Conservation (phyloP, 2,797 vertebrate genomes). For the Premnoplex brunnescens region DNA sequence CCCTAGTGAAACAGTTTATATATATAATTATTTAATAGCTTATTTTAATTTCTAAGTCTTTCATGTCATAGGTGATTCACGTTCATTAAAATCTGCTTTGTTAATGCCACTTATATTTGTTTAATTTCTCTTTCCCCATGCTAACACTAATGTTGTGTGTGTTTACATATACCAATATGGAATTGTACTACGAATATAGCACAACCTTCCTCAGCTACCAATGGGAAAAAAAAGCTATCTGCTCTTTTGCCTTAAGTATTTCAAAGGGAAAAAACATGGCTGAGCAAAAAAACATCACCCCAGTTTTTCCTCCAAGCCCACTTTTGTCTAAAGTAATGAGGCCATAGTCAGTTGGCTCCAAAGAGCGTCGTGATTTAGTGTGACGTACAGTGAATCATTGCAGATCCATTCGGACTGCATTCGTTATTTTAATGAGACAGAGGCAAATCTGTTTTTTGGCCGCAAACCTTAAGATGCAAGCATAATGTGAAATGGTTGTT, state of each 20-base stretch:
- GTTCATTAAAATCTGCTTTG: background rate
- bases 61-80: background rate
- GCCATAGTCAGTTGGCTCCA: conserved; percentile 81
- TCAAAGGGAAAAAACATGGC: background rate
- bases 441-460: conserved; percentile 69
- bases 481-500: conserved; percentile 73
- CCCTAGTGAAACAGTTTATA: background rate
- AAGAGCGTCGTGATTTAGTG: conserved; percentile 83
- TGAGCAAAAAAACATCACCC: conserved; percentile 36
- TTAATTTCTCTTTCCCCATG: background rate
- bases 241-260: conserved; percentile 22
- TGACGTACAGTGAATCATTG: conserved; percentile 79
- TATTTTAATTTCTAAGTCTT: background rate
- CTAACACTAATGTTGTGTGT: background rate
- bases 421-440: conserved; percentile 80
- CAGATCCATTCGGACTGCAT: conserved; percentile 69
- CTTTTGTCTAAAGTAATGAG: conserved; percentile 86
- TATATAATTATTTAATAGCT: background rate
- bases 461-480: conserved; percentile 74
- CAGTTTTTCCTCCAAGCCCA: conserved; percentile 77
- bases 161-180: rapidly evolving
- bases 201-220: background rate
- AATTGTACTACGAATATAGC: background rate
- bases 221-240: background rate
- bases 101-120: background rate